Evolutionary conservation across 92 coral and sea anemone species (phyloP).

Genomic region (Galaxea fascicularis): DNA sequence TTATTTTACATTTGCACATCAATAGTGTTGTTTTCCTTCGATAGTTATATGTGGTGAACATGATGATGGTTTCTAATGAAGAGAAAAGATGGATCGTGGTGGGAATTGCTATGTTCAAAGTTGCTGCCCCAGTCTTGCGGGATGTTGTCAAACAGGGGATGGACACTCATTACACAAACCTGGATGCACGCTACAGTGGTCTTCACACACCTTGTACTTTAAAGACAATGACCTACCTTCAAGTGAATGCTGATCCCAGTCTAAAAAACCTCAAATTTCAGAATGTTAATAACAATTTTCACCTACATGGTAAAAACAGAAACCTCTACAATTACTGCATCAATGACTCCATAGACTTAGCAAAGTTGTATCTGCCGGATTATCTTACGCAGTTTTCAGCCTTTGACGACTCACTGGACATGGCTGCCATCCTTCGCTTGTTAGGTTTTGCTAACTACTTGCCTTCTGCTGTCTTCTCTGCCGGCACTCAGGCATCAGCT

Average conservation of each 20-base stretch:
- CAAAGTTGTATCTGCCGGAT: conserved; percentile 45
- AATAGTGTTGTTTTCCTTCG: too few relatives aligned
- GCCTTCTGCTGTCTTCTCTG: conserved; percentile 11
- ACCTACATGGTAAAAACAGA: conserved; percentile 1
- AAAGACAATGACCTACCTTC: conserved; percentile 4
- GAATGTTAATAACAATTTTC: conserved; percentile 32
- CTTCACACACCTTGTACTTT: background rate
- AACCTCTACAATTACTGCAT: conserved; percentile 36
- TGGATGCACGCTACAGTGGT: too few relatives aligned
- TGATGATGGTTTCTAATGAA: conserved; percentile 10
- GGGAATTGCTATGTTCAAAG: background rate
- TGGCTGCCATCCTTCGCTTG: conserved; percentile 42
- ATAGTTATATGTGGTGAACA: too few relatives aligned
- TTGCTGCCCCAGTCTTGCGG: too few relatives aligned
- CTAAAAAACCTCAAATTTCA: conserved; percentile 19
- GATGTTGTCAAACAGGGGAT: too few relatives aligned
- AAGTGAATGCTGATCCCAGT: conserved; percentile 5
- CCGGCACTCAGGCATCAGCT: conserved; percentile 37
- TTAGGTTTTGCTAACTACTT: conserved; percentile 2
- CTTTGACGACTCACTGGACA: conserved; percentile 49
- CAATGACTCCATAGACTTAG: conserved; percentile 28
- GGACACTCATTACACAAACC: too few relatives aligned
- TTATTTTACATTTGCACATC: too few relatives aligned
- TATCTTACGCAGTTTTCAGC: conserved; percentile 34
- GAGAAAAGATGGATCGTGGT: conserved; percentile 20